Conservation (phyloP, 1,140 invertebrate species). For the Caenorhabditis brenneri region DNA sequence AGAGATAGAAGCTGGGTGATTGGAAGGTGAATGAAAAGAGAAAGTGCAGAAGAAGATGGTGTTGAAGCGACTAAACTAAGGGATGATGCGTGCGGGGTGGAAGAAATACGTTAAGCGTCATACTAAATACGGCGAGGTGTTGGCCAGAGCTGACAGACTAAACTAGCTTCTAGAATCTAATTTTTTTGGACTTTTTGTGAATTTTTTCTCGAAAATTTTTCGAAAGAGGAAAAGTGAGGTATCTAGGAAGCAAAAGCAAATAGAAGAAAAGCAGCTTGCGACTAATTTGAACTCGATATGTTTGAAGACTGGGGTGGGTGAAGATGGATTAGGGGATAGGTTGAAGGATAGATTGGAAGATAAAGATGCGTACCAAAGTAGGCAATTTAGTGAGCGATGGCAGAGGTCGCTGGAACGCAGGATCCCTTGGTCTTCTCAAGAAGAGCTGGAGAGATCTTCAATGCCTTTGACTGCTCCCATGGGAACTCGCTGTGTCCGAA, state of each 20-base stretch:
- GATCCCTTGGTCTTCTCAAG: constrained; percentile 49
- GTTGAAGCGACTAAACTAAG: no score
- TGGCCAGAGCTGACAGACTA: not conserved
- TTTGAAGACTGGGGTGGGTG: not conserved
- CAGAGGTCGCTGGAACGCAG: not conserved
- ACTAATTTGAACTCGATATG: not conserved
- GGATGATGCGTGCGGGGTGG: not conserved
- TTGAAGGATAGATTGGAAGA: not conserved
- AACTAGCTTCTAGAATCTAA: no score
- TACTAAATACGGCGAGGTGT: not conserved
- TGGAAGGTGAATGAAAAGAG: no score
- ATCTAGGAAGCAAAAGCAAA: not conserved
- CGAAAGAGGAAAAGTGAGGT: no score
- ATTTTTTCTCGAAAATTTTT: no score
- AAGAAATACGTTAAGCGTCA: not conserved
- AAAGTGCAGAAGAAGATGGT: not conserved
- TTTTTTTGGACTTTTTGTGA: no score
- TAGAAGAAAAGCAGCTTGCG: no score
- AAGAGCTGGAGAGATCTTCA: constrained; percentile 47
- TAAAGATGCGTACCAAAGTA: not conserved
- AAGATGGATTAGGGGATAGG: no score
- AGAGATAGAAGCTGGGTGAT: not conserved
- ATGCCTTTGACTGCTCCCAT: constrained; percentile 79
- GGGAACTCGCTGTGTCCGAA: constrained; percentile 93
- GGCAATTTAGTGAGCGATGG: constrained; percentile 43